These are phyloP conservation scores for Clarias laeviceps DNA, from an alignment of 2,797 vertebrate species.

Conservation along the genomic window DNA sequence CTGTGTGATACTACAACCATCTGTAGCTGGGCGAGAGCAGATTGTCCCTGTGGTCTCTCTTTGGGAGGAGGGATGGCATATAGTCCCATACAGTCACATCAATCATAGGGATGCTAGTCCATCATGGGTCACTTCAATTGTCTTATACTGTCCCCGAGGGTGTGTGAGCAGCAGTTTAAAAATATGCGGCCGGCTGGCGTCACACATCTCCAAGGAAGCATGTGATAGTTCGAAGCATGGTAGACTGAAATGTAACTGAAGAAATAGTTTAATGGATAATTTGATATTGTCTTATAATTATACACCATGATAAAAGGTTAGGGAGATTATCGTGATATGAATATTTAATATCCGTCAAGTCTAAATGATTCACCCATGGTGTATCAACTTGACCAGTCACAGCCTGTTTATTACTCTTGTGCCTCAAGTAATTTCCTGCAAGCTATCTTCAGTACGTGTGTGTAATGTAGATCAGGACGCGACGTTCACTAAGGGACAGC, in stretches of 20 bases:
- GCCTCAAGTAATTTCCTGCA: constrained; percentile 45
- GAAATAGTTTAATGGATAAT: not conserved
- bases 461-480: constrained; percentile 61
- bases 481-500: constrained; percentile 42
- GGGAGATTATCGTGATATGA: constrained; percentile 1
- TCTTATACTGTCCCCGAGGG: too few relatives aligned
- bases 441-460: constrained; percentile 49
- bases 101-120: too few relatives aligned
- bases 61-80: too few relatives aligned
- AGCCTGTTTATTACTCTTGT: constrained; percentile 58
- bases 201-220: too few relatives aligned
- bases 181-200: too few relatives aligned
- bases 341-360: constrained; percentile 5
- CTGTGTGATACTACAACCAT: too few relatives aligned
- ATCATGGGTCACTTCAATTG: too few relatives aligned
- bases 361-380: constrained; percentile 35
- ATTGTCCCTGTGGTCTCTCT: too few relatives aligned
- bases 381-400: constrained; percentile 44
- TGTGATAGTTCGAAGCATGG: not conserved
- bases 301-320: constrained; percentile 1
- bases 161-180: too few relatives aligned
- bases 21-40: too few relatives aligned
- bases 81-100: too few relatives aligned
- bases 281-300: not conserved
- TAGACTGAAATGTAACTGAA: not conserved